Base-by-base conservation (phyloP, 2,797 vertebrate species). In the Sebastolobus altivelis region DNA sequence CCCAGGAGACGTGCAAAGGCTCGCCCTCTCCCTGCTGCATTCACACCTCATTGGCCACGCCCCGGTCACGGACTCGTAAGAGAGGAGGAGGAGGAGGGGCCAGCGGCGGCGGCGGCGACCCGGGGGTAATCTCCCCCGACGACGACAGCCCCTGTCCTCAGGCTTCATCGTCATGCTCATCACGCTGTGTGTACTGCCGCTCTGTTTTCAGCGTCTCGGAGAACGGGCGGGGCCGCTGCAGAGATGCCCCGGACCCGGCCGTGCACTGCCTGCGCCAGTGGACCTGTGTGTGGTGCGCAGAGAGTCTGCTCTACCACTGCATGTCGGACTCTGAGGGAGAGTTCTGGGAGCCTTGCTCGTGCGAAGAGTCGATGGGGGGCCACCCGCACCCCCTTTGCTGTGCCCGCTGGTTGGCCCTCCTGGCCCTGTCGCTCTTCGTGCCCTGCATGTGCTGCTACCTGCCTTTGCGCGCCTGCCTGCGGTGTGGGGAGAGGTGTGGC, bases 391-490 rank as follows among this genome's bases (percentile, higher is more conserved):
- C 97, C 4, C 96, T 97, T 5, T 97, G 97, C 89, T 97, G 97
- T 13, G 96, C 97, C 73, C 97, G 97, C 94, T 98, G 97, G 97
- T 89, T 97, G 72, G 97, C 97, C n/a, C 95, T 98, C 79, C 92
- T 97, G 68, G 96, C 95, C 18, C 95, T 98, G 61, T 97, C 97
- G 5, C 95, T 98, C 82, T 96, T 97, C 0, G 97, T 97, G 91
- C 97, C 97, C 93, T 98, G 97, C 94, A 98, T 98, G 95, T 98
- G 97, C 96, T 98, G 97, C 96, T 98, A 97, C 83, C 95, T 97
- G 87, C 97, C 97, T 78, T 94, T 97, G 91, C 95, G 94, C 67
- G 97, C 95, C 43, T 99, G 97, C 94, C 96, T 98, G 95, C 97
- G 96, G 86, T 97, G 97, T 25, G 97, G 97, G 2, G 96, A 97